phyloP scores from a whole-genome alignment of 2,113 vertebrate genomes.

The Melanocharis versteri region DNA sequence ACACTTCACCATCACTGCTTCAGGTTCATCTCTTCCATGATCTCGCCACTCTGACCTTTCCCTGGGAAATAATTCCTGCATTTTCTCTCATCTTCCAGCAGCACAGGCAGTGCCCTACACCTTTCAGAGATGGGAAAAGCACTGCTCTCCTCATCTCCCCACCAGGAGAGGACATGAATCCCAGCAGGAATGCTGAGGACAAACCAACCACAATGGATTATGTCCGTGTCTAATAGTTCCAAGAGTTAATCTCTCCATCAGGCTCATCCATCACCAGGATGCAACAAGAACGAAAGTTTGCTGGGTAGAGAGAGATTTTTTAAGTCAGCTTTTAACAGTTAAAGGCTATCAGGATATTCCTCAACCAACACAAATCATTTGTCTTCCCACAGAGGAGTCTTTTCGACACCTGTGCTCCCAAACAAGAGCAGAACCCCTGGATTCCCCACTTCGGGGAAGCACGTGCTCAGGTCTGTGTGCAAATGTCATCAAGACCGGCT shows the following conservation, averaged over 20 bases:
- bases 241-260: not conserved
- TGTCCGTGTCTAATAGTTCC: rapidly evolving
- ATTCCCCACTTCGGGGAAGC: rapidly evolving
- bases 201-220: not conserved
- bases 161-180: not conserved
- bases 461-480: rapidly evolving
- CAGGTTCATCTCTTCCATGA: not conserved
- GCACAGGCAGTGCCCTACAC: not conserved
- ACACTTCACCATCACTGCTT: not conserved
- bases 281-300: rapidly evolving
- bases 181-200: not conserved
- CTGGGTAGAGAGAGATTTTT: not conserved
- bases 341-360: not conserved
- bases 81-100: not conserved
- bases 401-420: not conserved
- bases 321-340: not conserved
- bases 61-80: not conserved
- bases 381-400: rapidly evolving
- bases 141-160: not conserved
- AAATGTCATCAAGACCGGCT: rapidly evolving
- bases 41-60: not conserved
- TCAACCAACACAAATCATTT: rapidly evolving
- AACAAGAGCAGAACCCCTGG: not conserved
- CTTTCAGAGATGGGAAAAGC: not conserved
- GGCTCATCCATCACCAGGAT: not conserved